A percentile compares a stretch with the other conserved stretches of the same genome.
Evolutionary conservation across 2,888 invertebrate species (phyloP).

Genomic region (Aphrophora alni): DNA sequence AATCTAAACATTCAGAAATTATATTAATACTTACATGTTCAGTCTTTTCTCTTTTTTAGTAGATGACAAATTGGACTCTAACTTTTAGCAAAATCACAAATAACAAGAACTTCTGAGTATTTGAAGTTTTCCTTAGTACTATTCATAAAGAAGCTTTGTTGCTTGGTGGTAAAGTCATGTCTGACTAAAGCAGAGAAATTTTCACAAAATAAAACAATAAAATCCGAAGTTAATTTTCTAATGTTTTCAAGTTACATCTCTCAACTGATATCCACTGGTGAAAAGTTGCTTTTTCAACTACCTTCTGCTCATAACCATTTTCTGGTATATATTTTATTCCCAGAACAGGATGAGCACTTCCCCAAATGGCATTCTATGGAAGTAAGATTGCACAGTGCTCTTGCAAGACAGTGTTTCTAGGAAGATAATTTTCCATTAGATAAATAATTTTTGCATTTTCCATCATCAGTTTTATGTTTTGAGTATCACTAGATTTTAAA

Average conservation of each 20-base stretch:
- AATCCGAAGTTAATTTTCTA: neutral
- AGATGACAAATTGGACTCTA: slow-evolving; percentile 26
- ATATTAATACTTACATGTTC: too few species aligned
- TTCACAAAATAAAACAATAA: neutral
- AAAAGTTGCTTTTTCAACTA: slow-evolving; percentile 2
- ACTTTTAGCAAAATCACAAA: slow-evolving; percentile 32
- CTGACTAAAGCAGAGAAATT: neutral
- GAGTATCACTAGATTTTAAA: too few species aligned
- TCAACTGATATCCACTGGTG: slow-evolving; percentile 28
- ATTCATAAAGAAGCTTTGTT: slow-evolving; percentile 2
- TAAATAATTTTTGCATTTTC: too few species aligned
- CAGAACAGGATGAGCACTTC: slow-evolving; percentile 10
- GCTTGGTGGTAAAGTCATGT: slow-evolving; percentile 16
- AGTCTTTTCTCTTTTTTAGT: too few species aligned
- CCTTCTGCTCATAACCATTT: slow-evolving; percentile 12
- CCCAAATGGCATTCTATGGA: slow-evolving; percentile 16
- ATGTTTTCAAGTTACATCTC: slow-evolving; percentile 6
- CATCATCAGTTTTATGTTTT: too few species aligned
- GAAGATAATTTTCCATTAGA: too few species aligned
- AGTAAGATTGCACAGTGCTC: slow-evolving; percentile 19
- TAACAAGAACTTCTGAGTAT: neutral
- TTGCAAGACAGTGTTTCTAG: neutral
- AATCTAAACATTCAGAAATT: too few species aligned
- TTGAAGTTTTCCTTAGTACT: slow-evolving; percentile 7
- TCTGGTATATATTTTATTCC: slow-evolving; percentile 4